Evolutionary conservation across 2,113 vertebrate genomes (phyloP), one percentile per base, ranked within the genome.

Genomic region (Silurus meridionalis): DNA sequence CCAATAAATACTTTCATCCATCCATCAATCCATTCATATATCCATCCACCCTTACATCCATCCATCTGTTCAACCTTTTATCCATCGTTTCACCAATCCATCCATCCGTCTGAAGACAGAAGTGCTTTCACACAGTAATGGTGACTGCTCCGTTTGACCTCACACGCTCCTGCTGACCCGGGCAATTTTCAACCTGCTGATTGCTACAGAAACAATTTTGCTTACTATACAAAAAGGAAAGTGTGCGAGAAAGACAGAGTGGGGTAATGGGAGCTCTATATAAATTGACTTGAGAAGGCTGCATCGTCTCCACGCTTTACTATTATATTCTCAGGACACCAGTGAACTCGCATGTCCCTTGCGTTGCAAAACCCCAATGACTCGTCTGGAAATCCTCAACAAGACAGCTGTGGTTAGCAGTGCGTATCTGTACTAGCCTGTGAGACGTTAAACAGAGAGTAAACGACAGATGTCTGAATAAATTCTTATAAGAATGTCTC

Each of bases 121-220:
- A 75, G 23, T 77, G 72, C 72, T 77, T 77, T 78, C 23, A 78
- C 23, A 15, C 74, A 25, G 74, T 55, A 55, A 55, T 15, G 3
- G n/a, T 25, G 74, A 78, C 52, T 8, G 75, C 52, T 57, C 52
- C 15, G n/a, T 28, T 52, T 57, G 52, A 78, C 75, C 21, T 13
- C 48, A 25, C 55, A 80, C 28, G 21, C n/a, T 25, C 53, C 55
- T 57, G 53, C 75, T 78, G 53, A 58, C 77, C 53, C 14, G 1
- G 7, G 53, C n/a, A 58, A 55, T 19, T 58, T 77, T 6, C 77
- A 79, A 58, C 7, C 53, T 79, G 77, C 77, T 79, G 77, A 79
- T 79, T 9, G 53, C 77, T 37, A 15, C 77, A 79, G 77, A 79
- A 79, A 79, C 77, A 17, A 79, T 58, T 58, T 28, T 0, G 53